A percentile compares a stretch with the other conserved stretches of the same genome.
phyloP scores from a whole-genome alignment of 2,113 vertebrate species.

The Cochlearius cochlearius region DNA sequence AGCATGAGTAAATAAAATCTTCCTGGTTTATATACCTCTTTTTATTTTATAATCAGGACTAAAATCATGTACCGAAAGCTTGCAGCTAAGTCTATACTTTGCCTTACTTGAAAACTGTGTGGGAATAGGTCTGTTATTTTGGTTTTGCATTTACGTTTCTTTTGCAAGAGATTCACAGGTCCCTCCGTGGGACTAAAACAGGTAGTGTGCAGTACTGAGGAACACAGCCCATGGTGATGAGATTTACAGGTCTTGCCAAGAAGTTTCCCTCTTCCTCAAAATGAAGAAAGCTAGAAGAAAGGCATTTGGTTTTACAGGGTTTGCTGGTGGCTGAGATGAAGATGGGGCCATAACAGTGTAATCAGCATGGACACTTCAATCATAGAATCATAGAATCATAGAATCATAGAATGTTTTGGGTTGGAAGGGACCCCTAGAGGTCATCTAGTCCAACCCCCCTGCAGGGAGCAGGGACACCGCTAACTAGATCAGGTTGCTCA shows the following conservation, averaged over 20 bases:
- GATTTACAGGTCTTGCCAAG: not conserved
- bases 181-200: fast-evolving
- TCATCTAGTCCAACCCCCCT: no score
- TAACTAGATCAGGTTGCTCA: no score
- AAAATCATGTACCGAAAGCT: not conserved
- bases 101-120: not conserved
- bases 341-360: no score
- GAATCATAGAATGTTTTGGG: no score
- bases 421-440: no score
- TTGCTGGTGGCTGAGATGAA: not conserved
- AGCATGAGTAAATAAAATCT: not conserved
- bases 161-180: not conserved
- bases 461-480: no score
- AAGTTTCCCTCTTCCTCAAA: not conserved
- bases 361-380: not conserved
- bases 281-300: not conserved
- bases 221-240: fast-evolving
- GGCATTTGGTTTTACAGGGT: not conserved
- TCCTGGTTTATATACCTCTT: not conserved
- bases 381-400: no score
- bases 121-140: not conserved
- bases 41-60: not conserved
- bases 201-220: not conserved
- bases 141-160: not conserved
- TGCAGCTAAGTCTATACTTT: not conserved